A percentile compares a stretch with the other conserved stretches of the same genome.
Evolutionary conservation across 2,797 vertebrate genomes (phyloP).

Genomic region (Peromyscus aztecus): DNA sequence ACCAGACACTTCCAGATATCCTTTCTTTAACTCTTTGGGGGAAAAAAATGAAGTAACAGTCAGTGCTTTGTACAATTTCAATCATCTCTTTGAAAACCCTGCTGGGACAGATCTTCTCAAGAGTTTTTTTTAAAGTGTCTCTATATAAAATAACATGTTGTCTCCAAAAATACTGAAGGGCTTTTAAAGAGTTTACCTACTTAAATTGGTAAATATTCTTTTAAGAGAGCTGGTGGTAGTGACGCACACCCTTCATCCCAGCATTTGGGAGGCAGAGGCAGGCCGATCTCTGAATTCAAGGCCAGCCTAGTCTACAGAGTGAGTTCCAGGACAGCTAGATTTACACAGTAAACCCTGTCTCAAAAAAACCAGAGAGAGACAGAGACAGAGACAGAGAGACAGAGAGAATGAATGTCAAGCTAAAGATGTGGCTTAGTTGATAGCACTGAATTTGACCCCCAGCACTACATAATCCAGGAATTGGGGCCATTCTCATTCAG

Average conservation of each 20-base stretch:
- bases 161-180: not conserved
- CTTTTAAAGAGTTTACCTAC: conserved; percentile 53
- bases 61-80: conserved; percentile 42
- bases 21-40: not conserved
- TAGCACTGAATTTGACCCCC: no score
- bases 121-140: not conserved
- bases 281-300: not conserved
- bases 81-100: not conserved
- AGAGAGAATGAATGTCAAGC: no score
- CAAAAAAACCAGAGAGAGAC: not conserved
- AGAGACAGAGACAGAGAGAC: no score
- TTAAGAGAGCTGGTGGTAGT: not conserved
- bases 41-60: not conserved
- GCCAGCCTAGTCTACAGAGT: not conserved
- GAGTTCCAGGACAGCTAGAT: not conserved
- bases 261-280: not conserved
- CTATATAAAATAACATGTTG: conserved; percentile 54
- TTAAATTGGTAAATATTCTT: conserved; percentile 3
- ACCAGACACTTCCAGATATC: not conserved
- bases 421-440: not conserved
- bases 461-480: not conserved
- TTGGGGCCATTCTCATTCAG: no score
- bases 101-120: not conserved
- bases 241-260: not conserved
- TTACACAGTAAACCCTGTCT: not conserved